These are phyloP conservation scores for Xanthorhoe designata DNA, from an alignment of 2,888 invertebrate genomes.

Conservation along the genomic window DNA sequence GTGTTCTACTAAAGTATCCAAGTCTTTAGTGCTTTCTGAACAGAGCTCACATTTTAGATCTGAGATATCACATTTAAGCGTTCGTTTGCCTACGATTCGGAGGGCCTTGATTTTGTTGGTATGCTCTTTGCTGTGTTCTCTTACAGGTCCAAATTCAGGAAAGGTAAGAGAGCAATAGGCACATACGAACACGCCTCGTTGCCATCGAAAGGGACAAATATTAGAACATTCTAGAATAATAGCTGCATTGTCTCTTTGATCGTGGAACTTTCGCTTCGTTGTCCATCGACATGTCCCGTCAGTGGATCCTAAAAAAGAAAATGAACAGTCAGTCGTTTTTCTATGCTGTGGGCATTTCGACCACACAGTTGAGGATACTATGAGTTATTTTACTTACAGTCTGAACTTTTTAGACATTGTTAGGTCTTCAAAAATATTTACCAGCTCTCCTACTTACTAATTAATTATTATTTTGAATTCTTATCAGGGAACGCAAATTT, in stretches of 20 bases:
- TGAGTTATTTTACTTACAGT: neutral
- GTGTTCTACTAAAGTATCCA: slow-evolving; percentile 67
- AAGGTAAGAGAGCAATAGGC: slow-evolving; percentile 68
- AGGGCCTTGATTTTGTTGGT: slow-evolving; percentile 57
- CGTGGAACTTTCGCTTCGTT: slow-evolving; percentile 68
- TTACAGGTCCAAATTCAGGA: slow-evolving; percentile 66
- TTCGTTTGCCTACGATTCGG: slow-evolving; percentile 14
- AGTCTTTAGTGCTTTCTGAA: slow-evolving; percentile 47
- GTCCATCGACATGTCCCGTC: slow-evolving; percentile 67
- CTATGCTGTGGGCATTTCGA: neutral
- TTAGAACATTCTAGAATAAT: slow-evolving; percentile 74
- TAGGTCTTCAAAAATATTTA: neutral
- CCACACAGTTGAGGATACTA: neutral
- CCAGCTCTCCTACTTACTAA: no score
- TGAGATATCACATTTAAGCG: slow-evolving; percentile 69
- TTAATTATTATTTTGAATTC: no score
- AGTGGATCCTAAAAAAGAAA: slow-evolving; percentile 73
- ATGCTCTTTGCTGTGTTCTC: slow-evolving; percentile 61
- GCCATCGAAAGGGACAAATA: slow-evolving; percentile 75
- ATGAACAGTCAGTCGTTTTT: slow-evolving; percentile 55
- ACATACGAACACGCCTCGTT: slow-evolving; percentile 69
- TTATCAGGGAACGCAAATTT: no score
- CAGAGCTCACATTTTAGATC: slow-evolving; percentile 69
- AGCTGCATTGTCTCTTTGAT: slow-evolving; percentile 77
- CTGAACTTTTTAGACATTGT: neutral